Base-by-base conservation (phyloP, 2,113 vertebrate species). In the Columba livia region DNA sequence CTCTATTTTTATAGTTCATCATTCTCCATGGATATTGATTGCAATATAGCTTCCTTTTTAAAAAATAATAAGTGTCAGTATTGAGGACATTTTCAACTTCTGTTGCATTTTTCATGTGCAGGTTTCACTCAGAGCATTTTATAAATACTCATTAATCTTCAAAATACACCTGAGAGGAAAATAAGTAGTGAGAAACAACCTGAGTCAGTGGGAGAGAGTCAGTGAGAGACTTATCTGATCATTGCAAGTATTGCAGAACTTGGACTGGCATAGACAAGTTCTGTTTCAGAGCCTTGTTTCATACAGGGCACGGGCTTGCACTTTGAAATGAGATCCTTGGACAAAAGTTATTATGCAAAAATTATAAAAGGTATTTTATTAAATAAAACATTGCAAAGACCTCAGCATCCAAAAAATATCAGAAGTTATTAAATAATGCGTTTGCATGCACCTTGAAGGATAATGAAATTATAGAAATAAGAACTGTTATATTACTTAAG, bases 201-300 rank as follows among this genome's bases (percentile, higher is more conserved):
- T 26, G 16, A 88, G 32, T 56, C 64, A 95, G 32, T 83, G 25
- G 36, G 42, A 93, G 21, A 75, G 31, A 88, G 47, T 44, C 31
- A 65, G 18, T 69, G 69, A 75, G 51, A 88, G 12, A 62, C 47
- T 96, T 95, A 88, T 80, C 94, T 83, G 82, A 96, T 96, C 64
- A 11, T 42, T 71, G 26, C 26, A 91, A 77, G 64, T 54, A 80
- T 85, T 96, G 72, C 88, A 93, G 85, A 96, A 85, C 56, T 20
- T 58, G 26, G 75, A 74, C 88, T 67, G 88, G 90, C 72, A 92
- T 10, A 2, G 90, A 78, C 88, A 92, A 78, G 88, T 94, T 50
- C 32, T 79, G n/a, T 50, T 77, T 78, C 51, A 82, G 84, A 78
- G 36, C 40, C 40, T 66, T 75, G 53, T 85, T 93, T 77, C 88